These are phyloP conservation scores for Drosophila aff. DNA, from an alignment of 1,140 invertebrate genomes.

Conservation along the genomic window DNA sequence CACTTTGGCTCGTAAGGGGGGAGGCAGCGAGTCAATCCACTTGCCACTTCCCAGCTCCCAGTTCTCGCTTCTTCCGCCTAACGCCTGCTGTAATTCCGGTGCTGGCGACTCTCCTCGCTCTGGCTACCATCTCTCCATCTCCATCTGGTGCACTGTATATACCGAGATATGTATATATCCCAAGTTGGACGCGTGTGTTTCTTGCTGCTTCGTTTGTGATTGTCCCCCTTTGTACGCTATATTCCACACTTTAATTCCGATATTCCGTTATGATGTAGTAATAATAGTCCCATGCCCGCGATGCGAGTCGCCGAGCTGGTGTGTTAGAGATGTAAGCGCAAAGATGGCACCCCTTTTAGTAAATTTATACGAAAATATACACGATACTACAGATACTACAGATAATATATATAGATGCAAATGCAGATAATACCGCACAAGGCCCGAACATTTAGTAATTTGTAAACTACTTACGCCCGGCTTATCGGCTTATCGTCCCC, in stretches of 20 bases:
- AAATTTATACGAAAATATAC: conserved; percentile 59
- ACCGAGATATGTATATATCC: conserved; percentile 45
- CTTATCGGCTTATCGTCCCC: conserved; percentile 34
- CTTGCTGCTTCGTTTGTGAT: conserved; percentile 41
- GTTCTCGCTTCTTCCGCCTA: conserved; percentile 7
- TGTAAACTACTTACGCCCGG: conserved; percentile 32
- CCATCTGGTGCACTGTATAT: conserved; percentile 45
- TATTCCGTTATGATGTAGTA: conserved; percentile 23
- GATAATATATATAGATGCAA: not conserved
- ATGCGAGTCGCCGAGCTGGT: conserved; percentile 38
- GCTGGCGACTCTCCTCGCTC: conserved; percentile 34
- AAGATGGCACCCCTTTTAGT: conserved; percentile 51
- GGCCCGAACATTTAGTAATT: conserved; percentile 26
- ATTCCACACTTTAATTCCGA: conserved; percentile 38
- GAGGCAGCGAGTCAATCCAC: not conserved
- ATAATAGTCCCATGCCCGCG: not conserved
- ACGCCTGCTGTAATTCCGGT: conserved; percentile 15
- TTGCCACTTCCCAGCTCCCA: not conserved
- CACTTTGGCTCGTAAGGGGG: conserved; percentile 95
- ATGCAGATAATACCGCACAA: conserved; percentile 21
- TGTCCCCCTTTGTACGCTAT: conserved; percentile 21
- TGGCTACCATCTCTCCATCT: not conserved
- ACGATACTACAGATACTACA: conserved; percentile 1
- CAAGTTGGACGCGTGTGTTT: conserved; percentile 7
- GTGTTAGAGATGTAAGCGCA: conserved; percentile 67